These are phyloP conservation scores for Myrmecobius fasciatus DNA, from an alignment of 2,113 vertebrate species.

Conservation along the genomic window DNA sequence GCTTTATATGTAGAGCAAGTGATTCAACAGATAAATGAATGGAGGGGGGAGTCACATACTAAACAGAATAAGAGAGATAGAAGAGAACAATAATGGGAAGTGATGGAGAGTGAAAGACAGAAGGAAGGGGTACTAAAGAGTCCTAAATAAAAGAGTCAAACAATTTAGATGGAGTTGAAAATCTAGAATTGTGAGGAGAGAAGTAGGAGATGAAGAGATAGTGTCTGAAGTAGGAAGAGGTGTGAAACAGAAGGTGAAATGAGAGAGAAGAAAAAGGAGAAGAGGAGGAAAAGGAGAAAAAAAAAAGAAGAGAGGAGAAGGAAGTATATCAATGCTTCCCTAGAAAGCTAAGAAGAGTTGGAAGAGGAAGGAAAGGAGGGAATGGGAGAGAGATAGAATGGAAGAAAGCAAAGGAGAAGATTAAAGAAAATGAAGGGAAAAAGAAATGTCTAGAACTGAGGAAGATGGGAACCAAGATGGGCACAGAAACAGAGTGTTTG, in stretches of 20 bases:
- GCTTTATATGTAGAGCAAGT: background rate
- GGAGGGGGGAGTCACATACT: too few species aligned
- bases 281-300: background rate
- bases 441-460: background rate
- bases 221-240: background rate
- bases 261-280: too few species aligned
- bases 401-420: background rate
- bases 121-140: background rate
- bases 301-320: background rate
- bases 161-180: background rate
- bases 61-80: background rate
- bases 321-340: background rate
- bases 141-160: background rate
- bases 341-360: background rate
- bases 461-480: background rate
- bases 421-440: background rate
- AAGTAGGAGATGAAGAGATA: background rate
- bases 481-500: background rate
- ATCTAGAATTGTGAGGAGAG: background rate
- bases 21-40: background rate
- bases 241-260: background rate
- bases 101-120: background rate
- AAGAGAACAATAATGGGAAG: background rate
- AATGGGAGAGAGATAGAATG: background rate
- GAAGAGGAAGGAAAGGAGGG: background rate